Percentiles rank a stretch among this genome's conserved stretches.
phyloP scores from a whole-genome alignment of 2,797 vertebrate species.

The Lagodon rhomboides region DNA sequence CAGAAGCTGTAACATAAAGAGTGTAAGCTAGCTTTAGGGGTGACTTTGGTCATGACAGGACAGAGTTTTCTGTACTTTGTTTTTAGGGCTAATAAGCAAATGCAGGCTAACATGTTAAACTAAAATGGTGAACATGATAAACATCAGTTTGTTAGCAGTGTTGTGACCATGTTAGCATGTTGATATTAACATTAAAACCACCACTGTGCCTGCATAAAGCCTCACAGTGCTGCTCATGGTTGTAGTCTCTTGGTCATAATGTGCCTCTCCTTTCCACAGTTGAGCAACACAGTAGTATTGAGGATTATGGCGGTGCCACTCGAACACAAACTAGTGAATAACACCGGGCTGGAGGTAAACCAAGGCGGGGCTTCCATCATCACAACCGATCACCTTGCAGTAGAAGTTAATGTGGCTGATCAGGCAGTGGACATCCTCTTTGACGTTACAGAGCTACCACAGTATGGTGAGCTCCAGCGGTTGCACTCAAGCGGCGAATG shows the following conservation, averaged over 20 bases:
- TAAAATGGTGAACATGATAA: not conserved
- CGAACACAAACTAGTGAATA: conserved; percentile 87
- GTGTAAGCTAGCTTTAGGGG: not conserved
- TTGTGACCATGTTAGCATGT: not conserved
- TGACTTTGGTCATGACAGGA: not conserved
- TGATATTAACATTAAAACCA: too few relatives aligned
- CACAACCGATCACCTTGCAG: conserved; percentile 84
- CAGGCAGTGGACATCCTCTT: conserved; percentile 86
- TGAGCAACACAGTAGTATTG: conserved; percentile 91
- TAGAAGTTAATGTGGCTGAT: conserved; percentile 83
- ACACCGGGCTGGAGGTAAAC: conserved; percentile 85
- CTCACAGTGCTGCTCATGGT: too few relatives aligned
- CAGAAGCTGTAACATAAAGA: not conserved
- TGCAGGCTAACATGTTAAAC: not conserved
- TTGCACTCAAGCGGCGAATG: conserved; percentile 85
- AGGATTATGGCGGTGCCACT: conserved; percentile 87
- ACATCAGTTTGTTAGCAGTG: not conserved
- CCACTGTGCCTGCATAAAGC: too few relatives aligned
- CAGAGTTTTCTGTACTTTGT: too few relatives aligned
- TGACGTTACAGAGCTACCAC: conserved; percentile 84
- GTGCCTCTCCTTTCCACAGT: conserved; percentile 52
- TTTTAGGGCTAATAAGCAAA: not conserved
- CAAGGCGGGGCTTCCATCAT: conserved; percentile 87
- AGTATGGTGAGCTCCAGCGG: conserved; percentile 89
- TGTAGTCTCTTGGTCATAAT: too few relatives aligned